Base-by-base conservation (phyloP, 2,888 invertebrate species). In the Schizotus pectinicornis region DNA sequence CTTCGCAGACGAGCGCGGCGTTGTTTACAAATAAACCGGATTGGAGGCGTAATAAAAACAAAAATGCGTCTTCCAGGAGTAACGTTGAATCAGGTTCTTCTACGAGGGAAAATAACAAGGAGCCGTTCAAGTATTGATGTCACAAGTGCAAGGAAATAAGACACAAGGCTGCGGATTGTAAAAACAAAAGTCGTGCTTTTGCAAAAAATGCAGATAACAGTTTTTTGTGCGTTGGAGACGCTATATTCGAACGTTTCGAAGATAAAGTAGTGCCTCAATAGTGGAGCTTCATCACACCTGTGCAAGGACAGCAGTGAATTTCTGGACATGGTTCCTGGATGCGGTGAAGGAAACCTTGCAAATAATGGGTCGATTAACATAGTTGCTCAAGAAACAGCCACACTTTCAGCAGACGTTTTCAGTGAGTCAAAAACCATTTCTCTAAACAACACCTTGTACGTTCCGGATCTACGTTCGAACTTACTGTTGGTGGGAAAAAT, bases 401-500 rank as follows among this genome's bases (percentile, higher is more conserved):
- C 12, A 12, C 6, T 47, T 7, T 13, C 6, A 12, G 22, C 35
- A 1, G 11, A 9, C 34, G 22, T 9, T 9, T 12, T 13, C n/a
- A n/a, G 35, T 13, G 12, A 35, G 6, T 5, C 6, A 7, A 1
- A n/a, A n/a, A n/a, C n/a, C n/a, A n/a, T n/a, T n/a, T n/a, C n/a
- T n/a, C n/a, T n/a, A n/a, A n/a, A n/a, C n/a, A 45, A 32, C 8
- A 45, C 42, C 6, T n/a, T 32, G 33, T 9, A 33, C 8, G 45
- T 45, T n/a, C 45, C 45, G 9, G 45, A 45, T 8, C 12, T 45
- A 32, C 2, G 34, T 33, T 33, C 34, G 6, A 47, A 47, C 11
- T 30, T 47, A 3, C 7, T 47, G 36, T 47, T 36, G 2, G 34
- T 47, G 1, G 8, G n/a, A 64, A 63, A 51, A 64, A 63, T 8